Base-by-base conservation (phyloP, 2,113 vertebrate species). In the Oreochromis aureus region DNA sequence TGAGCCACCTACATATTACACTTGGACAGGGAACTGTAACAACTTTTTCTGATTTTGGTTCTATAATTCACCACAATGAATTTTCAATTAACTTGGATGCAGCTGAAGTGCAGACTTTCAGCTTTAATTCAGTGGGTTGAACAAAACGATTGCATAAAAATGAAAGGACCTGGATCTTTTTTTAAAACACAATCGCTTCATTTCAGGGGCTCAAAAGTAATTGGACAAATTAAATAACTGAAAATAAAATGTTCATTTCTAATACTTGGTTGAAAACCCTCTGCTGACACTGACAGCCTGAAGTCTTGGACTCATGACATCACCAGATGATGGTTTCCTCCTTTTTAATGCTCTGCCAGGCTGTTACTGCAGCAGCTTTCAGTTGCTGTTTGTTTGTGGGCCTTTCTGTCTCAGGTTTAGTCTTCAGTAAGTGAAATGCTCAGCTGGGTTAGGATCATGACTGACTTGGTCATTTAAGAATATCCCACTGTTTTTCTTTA, bases 51-150 rank as follows among this genome's bases (percentile, higher is more conserved):
- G 59, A 61, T 19, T 34, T 61, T 61, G 2, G 16, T 63, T 34
- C 59, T 36, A 5, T 61, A 36, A 0, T 5, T 63, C 59, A 63
- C 2, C 18, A 3, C 10, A 36, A 36, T 36, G 59, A 10, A 63
- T 63, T 63, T 59, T 63, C n/a, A 6, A 36, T 63, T 7, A 36
- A 63, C 18, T n/a, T 36, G 32, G 59, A 63, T 63, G 32, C 59
- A 63, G 32, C 32, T 63, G 18, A 63, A 12, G 59, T 63, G 59
- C 59, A 3, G 32, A 36, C 32, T 63, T 63, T 7, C 59, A 63
- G 59, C 59, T 63, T 32, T 36, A 36, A 63, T 0, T n/a, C 59
- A n/a, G 32, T 0, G 0, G 59, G 32, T n/a, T 63, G 32, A 63
- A 63, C 32, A 63, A 36, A 63, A 12, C 12, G 32, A 1, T 36